These are phyloP conservation scores for Tenebrio molitor DNA, from an alignment of 1,140 invertebrate species.

Conservation along the genomic window DNA sequence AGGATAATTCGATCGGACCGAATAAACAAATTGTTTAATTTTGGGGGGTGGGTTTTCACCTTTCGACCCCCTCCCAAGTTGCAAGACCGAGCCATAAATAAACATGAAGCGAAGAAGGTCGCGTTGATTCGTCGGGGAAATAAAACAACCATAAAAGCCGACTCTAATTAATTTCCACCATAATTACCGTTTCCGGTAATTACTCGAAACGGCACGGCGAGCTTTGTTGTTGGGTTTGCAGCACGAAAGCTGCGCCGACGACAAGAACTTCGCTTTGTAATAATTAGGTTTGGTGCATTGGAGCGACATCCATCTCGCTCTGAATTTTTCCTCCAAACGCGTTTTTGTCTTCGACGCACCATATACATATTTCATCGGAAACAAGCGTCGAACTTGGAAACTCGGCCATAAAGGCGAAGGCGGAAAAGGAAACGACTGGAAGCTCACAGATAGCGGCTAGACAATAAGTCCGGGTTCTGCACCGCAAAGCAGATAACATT, in stretches of 20 bases:
- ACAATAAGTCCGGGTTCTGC: background rate
- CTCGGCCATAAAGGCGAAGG: background rate
- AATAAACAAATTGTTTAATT: no score
- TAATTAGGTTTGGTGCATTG: conserved; percentile 28
- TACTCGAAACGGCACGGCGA: conserved; percentile 7
- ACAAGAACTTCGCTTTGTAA: conserved; percentile 3
- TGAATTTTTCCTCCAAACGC: background rate
- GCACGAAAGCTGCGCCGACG: conserved; percentile 16
- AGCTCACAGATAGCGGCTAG: conserved; percentile 15
- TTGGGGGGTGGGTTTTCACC: no score
- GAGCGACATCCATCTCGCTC: background rate
- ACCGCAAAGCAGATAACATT: no score
- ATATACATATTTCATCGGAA: conserved; percentile 33
- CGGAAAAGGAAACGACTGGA: conserved; percentile 16
- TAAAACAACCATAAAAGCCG: conserved; percentile 20
- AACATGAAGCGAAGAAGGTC: no score
- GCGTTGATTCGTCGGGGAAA: no score
- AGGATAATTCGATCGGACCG: no score
- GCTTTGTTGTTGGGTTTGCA: conserved; percentile 28
- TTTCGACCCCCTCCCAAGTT: no score
- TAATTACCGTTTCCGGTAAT: conserved; percentile 33
- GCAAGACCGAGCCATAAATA: no score
- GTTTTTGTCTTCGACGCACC: background rate
- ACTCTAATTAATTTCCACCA: conserved; percentile 24
- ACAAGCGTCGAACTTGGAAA: conserved; percentile 15